Conservation (phyloP, 2,888 invertebrate species). For the Spisula subtruncata region DNA sequence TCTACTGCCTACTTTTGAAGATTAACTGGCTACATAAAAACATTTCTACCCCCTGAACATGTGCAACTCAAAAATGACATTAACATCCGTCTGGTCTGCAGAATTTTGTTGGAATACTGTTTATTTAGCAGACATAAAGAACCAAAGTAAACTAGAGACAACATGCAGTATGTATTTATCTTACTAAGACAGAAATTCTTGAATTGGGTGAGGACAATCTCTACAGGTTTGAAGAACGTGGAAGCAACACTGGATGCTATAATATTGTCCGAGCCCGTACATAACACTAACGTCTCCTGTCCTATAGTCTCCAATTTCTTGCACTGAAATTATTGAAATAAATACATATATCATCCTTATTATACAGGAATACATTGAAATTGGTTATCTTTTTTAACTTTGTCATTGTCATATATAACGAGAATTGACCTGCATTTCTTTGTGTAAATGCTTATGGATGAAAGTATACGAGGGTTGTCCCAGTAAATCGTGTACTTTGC, state of each 20-base stretch:
- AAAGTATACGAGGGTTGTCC: no score
- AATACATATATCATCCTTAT: background rate
- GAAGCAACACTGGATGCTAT: slow-evolving; percentile 33
- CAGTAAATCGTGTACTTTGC: no score
- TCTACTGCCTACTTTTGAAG: no score
- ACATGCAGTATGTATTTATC: background rate
- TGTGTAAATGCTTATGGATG: background rate
- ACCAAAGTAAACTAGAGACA: background rate
- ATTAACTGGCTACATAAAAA: no score
- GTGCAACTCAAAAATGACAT: no score
- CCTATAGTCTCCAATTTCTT: slow-evolving; percentile 54
- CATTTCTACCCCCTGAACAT: no score
- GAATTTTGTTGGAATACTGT: background rate
- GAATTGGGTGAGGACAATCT: slow-evolving; percentile 40
- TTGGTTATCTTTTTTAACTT: no score
- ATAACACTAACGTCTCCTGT: slow-evolving; percentile 61
- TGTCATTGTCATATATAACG: no score
- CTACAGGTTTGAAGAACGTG: slow-evolving; percentile 26
- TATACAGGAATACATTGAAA: no score
- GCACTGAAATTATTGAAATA: slow-evolving; percentile 54
- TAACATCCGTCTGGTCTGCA: no score
- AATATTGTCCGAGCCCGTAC: slow-evolving; percentile 44
- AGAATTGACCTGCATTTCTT: background rate
- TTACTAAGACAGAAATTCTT: slow-evolving; percentile 56
- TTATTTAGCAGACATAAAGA: background rate